Conservation (phyloP, 1,140 invertebrate species). For the Diorhabda sublineata region DNA sequence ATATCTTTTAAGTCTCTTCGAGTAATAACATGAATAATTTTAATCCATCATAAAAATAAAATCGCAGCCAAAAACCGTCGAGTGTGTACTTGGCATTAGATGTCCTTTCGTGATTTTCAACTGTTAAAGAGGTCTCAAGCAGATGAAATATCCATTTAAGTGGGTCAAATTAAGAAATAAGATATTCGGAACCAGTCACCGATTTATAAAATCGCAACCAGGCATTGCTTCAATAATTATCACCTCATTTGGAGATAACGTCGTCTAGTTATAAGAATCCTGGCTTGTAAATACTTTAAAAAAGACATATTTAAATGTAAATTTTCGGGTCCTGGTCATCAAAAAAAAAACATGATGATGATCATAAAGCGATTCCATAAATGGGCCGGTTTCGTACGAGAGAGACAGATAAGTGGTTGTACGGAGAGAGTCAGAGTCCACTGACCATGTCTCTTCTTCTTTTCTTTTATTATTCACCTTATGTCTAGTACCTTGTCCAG, state of each 20-base stretch:
- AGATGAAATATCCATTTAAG: neutral
- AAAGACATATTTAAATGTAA: constrained; percentile 31
- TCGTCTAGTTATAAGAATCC: constrained; percentile 26
- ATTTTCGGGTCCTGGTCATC: constrained; percentile 22
- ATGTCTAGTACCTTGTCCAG: neutral
- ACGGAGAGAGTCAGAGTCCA: constrained; percentile 15
- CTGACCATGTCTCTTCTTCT: neutral
- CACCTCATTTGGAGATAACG: constrained; percentile 28
- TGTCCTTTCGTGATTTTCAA: no score
- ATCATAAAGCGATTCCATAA: constrained; percentile 37
- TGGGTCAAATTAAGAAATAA: constrained; percentile 6
- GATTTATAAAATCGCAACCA: constrained; percentile 18
- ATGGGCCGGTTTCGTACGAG: constrained; percentile 33
- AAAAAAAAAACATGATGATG: constrained; percentile 27
- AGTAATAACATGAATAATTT: no score
- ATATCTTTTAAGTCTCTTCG: no score
- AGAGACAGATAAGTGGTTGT: constrained; percentile 6
- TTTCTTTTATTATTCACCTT: neutral
- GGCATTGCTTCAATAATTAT: constrained; percentile 27
- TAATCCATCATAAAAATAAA: no score
- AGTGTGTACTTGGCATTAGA: no score
- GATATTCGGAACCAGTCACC: constrained; percentile 2
- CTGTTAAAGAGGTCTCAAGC: no score
- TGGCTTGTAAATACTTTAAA: constrained; percentile 28
- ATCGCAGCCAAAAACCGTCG: no score